Conservation (phyloP, 2,113 vertebrate genomes). For the Aptenodytes patagonicus region DNA sequence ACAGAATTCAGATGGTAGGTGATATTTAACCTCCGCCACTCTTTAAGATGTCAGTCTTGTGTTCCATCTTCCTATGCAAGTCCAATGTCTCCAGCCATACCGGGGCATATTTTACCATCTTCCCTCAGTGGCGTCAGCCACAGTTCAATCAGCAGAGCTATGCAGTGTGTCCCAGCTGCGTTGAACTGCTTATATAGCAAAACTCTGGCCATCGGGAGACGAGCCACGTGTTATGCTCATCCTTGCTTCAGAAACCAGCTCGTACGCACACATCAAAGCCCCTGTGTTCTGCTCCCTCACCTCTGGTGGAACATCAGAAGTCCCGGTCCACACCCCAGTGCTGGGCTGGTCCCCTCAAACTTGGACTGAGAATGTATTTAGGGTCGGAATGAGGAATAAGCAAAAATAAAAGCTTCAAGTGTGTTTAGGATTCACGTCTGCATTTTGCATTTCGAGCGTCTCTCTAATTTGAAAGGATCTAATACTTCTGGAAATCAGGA, state of each 20-base stretch:
- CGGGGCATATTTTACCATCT: background rate
- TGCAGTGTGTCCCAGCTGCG: background rate
- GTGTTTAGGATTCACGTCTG: background rate
- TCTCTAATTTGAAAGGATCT: background rate
- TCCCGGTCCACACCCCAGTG: background rate
- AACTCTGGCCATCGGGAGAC: background rate
- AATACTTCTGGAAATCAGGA: background rate
- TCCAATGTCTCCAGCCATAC: background rate
- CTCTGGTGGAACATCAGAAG: background rate
- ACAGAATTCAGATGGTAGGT: background rate
- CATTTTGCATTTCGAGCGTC: background rate
- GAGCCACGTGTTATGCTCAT: rapidly evolving
- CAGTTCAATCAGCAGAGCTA: background rate
- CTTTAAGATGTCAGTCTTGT: background rate
- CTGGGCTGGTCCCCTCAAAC: background rate
- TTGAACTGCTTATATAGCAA: background rate
- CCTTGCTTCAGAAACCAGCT: background rate
- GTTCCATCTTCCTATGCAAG: background rate
- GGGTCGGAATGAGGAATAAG: background rate
- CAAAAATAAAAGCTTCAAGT: background rate
- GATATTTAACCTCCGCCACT: background rate
- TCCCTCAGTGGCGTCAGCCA: background rate
- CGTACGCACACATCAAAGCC: background rate
- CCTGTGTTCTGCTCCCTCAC: background rate
- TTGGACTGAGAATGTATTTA: background rate